phyloP scores from a whole-genome alignment of 1,140 invertebrate species.

The Pogonomyrmex californicus region DNA sequence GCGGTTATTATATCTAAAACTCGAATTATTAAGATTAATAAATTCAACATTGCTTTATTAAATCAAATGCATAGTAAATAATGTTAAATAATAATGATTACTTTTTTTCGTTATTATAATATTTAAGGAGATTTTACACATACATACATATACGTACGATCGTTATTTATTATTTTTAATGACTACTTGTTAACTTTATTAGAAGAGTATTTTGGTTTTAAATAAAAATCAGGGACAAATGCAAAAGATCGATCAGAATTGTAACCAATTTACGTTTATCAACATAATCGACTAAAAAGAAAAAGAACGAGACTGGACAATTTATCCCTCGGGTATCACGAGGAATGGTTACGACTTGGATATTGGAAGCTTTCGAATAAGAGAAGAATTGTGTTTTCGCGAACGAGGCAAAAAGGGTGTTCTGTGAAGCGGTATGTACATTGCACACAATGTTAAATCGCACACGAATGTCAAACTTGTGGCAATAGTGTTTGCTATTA shows the following conservation, averaged over 20 bases:
- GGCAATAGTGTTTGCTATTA: constrained; percentile 15
- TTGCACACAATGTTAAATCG: constrained; percentile 1
- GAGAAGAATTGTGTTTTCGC: constrained; percentile 62
- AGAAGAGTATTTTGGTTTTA: background rate
- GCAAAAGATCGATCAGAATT: constrained; percentile 61
- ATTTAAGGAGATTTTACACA: background rate
- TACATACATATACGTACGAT: too few relatives aligned
- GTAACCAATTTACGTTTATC: constrained; percentile 65
- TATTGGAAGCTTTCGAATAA: constrained; percentile 59
- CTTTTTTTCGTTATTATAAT: background rate
- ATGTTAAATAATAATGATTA: background rate
- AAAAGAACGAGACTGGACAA: constrained; percentile 61
- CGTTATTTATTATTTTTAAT: background rate
- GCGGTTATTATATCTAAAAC: constrained; percentile 35
- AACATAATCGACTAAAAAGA: constrained; percentile 46
- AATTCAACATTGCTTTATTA: background rate
- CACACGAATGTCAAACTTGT: constrained; percentile 3
- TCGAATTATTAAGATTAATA: background rate
- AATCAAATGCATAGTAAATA: background rate
- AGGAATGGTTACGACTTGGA: constrained; percentile 66
- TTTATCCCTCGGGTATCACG: constrained; percentile 73
- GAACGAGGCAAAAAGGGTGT: constrained; percentile 67
- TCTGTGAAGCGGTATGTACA: constrained; percentile 17
- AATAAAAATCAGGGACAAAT: constrained; percentile 40
- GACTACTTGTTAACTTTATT: background rate